phyloP scores from a whole-genome alignment of 2,888 invertebrate genomes.

The Meloe dianella region DNA sequence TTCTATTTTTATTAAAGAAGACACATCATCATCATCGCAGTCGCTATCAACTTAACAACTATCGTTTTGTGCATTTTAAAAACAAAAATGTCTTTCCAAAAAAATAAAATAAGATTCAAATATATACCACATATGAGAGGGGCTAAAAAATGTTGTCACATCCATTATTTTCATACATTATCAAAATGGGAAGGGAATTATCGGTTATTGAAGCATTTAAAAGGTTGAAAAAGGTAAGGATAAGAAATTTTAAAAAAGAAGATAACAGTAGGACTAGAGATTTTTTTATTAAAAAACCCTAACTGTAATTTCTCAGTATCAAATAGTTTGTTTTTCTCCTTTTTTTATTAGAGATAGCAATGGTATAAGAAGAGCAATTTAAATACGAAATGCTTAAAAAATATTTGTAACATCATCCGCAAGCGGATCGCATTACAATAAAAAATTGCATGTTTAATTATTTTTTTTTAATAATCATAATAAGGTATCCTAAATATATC shows the following conservation, averaged over 20 bases:
- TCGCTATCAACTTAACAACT: constrained; percentile 20
- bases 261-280: constrained; percentile 71
- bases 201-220: constrained; percentile 30
- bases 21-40: not conserved
- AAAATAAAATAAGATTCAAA: constrained; percentile 19
- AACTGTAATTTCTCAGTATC: constrained; percentile 69
- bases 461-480: constrained; percentile 25
- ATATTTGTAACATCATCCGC: constrained; percentile 23
- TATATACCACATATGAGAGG: constrained; percentile 24
- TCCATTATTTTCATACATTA: constrained; percentile 36
- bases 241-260: constrained; percentile 43
- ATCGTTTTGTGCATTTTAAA: constrained; percentile 40
- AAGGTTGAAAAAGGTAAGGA: constrained; percentile 22
- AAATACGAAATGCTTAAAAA: constrained; percentile 62
- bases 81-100: constrained; percentile 10
- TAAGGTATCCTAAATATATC: constrained; percentile 49
- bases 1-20: not conserved
- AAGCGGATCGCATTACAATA: constrained; percentile 22
- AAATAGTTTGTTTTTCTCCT: constrained; percentile 64
- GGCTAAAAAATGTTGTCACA: constrained; percentile 41
- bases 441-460: constrained; percentile 34
- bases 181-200: not conserved
- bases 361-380: constrained; percentile 61
- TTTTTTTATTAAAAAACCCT: constrained; percentile 64
- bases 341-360: constrained; percentile 60